Evolutionary conservation across 2,888 invertebrate species (phyloP), one percentile per base, ranked within the genome.

Genomic region (Hydraecia micacea): DNA sequence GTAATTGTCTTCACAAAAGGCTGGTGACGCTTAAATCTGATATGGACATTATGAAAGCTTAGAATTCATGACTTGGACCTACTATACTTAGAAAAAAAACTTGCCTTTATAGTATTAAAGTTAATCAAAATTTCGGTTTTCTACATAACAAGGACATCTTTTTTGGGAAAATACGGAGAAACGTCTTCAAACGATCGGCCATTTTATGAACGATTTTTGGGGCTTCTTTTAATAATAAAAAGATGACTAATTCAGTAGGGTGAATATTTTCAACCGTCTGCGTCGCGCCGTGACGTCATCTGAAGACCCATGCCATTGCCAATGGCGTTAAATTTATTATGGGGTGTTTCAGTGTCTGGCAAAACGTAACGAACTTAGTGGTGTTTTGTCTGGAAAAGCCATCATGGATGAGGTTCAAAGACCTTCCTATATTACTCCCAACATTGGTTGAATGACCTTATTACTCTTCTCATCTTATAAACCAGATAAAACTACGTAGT

Each of bases 261-360:
- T 88, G 83, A 83, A 88, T 86, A 87, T 74, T 77, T 80, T 65
- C 36, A 39, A 58, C 46, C 55, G 84, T 81, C 75, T 76, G 69
- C 39, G 28, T 32, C 0, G 69, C 39, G 28, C 28, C 0, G 1
- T 87, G 87, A 88, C 87, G 86, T 88, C 88, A 87, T 73, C 65
- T 49, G 39, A 36, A 70, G 74, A 81, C 87, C 85, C 79, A 73
- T 7, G 13, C 60, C 13, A 55, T 55, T 81, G 36, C 76, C 70
- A 39, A 72, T 79, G 63, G 70, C 42, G 49, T 60, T 62, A 70
- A 13, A 76, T 87, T 87, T 82, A 86, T 73, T 76, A 66, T 68
- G 28, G 55, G 73, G 79, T 77, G 68, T 77, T 77, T 71, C 68
- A 63, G 42, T 63, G 69, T 76, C 52, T 67, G 42, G 69, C 58